phyloP scores from a whole-genome alignment of 1,140 invertebrate species.

The Tachypleus tridentatus region DNA sequence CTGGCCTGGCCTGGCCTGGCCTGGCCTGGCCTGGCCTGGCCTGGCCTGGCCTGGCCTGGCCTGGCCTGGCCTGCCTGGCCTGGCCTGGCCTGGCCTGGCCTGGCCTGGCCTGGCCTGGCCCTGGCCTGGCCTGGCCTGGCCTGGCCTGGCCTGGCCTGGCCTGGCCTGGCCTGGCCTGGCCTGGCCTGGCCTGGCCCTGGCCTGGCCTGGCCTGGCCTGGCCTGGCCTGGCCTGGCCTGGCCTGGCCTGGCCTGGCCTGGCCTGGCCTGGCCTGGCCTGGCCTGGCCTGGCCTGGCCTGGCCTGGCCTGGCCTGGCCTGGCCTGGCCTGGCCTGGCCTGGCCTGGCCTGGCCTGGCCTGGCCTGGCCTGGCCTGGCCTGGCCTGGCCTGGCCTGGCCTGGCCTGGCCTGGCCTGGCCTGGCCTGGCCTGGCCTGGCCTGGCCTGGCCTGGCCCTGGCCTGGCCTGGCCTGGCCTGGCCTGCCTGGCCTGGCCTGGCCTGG shows the following conservation, averaged over 20 bases:
- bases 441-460: slow-evolving; percentile 19
- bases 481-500: no score
- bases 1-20: slow-evolving; percentile 24
- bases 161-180: slow-evolving; percentile 25
- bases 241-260: slow-evolving; percentile 18
- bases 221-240: slow-evolving; percentile 25
- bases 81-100: slow-evolving; percentile 23
- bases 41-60: slow-evolving; percentile 23
- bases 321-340: slow-evolving; percentile 23
- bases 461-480: slow-evolving; percentile 24
- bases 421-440: slow-evolving; percentile 22
- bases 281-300: slow-evolving; percentile 18
- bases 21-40: slow-evolving; percentile 22
- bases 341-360: slow-evolving; percentile 25
- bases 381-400: slow-evolving; percentile 25
- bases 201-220: slow-evolving; percentile 24
- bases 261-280: slow-evolving; percentile 20
- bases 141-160: slow-evolving; percentile 26
- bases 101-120: slow-evolving; percentile 26
- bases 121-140: slow-evolving; percentile 26
- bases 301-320: slow-evolving; percentile 26
- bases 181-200: slow-evolving; percentile 20
- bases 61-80: no score
- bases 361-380: slow-evolving; percentile 22
- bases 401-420: slow-evolving; percentile 19